Evolutionary conservation across 2,888 invertebrate species (phyloP).

Genomic region (Brenthis daphne): DNA sequence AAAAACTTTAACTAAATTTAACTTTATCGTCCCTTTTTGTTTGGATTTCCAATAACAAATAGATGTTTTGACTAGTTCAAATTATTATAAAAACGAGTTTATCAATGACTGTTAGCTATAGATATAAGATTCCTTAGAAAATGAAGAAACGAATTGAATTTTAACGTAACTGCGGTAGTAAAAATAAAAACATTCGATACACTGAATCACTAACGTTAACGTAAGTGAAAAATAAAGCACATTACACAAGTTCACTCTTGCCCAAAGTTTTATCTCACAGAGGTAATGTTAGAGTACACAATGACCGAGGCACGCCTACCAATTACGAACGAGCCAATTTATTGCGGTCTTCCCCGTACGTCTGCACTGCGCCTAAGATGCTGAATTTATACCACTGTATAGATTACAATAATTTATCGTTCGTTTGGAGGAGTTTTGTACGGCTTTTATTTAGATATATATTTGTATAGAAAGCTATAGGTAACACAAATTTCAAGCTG

Average conservation of each 20-base stretch:
- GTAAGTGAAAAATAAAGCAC: not conserved
- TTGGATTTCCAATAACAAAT: no score
- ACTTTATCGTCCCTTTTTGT: no score
- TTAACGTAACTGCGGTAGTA: no score
- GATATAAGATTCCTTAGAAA: no score
- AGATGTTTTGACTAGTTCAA: no score
- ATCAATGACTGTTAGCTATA: no score
- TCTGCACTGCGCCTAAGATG: constrained; percentile 30
- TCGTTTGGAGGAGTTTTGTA: constrained; percentile 4
- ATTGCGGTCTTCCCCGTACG: constrained; percentile 30
- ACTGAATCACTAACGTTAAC: not conserved
- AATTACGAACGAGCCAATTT: constrained; percentile 34
- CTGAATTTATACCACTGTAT: constrained; percentile 25
- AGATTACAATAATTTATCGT: constrained; percentile 22
- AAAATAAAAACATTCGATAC: no score
- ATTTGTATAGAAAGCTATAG: no score
- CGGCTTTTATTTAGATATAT: not conserved
- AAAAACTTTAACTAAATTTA: no score
- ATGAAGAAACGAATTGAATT: no score
- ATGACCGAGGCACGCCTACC: constrained; percentile 27
- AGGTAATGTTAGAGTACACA: constrained; percentile 29
- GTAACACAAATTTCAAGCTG: no score
- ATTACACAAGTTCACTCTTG: constrained; percentile 16
- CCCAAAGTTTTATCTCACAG: constrained; percentile 11
- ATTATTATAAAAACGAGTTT: no score